A percentile compares a stretch with the other conserved stretches of the same genome.
phyloP scores from a whole-genome alignment of 2,797 vertebrate genomes.

The Coranthus polyacanthus region DNA sequence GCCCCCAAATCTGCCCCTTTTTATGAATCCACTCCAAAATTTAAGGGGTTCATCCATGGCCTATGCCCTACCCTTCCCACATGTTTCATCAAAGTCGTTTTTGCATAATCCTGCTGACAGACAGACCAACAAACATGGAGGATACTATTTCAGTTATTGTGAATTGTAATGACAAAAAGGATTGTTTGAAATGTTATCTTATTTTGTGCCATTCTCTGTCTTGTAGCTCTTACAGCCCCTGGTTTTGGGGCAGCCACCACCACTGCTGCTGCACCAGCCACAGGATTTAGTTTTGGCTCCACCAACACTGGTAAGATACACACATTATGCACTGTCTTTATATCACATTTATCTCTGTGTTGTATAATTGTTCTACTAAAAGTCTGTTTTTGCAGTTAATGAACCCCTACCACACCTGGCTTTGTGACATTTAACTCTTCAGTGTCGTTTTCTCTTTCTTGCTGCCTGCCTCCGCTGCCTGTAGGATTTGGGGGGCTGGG shows the following conservation, averaged over 20 bases:
- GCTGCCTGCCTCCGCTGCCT: conserved; percentile 86
- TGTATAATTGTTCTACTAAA: not conserved
- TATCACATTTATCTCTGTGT: not conserved
- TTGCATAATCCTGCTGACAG: no score
- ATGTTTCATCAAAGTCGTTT: no score
- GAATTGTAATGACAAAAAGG: not conserved
- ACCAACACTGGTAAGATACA: conserved; percentile 79
- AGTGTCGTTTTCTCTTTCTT: conserved; percentile 84
- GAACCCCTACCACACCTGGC: conserved; percentile 7
- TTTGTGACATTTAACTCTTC: conserved; percentile 76
- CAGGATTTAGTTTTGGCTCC: conserved; percentile 87
- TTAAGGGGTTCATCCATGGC: no score
- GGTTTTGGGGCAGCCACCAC: conserved; percentile 83
- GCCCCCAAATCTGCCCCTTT: no score
- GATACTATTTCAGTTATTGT: no score
- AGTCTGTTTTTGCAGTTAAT: conserved; percentile 13
- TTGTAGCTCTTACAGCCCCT: conserved; percentile 81
- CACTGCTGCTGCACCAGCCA: conserved; percentile 80
- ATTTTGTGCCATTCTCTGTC: no score
- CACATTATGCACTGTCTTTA: not conserved
- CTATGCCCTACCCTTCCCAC: no score
- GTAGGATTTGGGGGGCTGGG: conserved; percentile 99
- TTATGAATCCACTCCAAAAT: no score
- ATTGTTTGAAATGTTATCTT: no score
- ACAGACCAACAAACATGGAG: no score